Conservation (phyloP, 2,113 vertebrate genomes). For the Lipotes vexillifer region DNA sequence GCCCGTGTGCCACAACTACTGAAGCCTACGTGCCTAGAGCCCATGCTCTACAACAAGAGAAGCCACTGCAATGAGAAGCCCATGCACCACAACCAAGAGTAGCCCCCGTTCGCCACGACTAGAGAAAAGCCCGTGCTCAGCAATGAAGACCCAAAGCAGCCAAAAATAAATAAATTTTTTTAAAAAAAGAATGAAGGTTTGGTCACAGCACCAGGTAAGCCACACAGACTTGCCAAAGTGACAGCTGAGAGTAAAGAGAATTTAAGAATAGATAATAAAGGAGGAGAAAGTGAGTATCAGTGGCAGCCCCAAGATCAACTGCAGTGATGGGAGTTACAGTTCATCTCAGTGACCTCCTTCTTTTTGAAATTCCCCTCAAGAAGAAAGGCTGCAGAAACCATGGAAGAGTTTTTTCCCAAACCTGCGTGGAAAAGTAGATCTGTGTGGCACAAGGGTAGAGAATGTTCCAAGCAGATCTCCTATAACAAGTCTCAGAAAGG, state of each 20-base stretch:
- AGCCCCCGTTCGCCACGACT: no score
- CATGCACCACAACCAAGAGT: no score
- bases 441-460: background rate
- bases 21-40: no score
- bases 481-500: background rate
- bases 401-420: background rate
- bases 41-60: no score
- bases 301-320: background rate
- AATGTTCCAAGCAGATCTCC: background rate
- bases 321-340: background rate
- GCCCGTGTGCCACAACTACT: no score
- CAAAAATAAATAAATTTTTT: no score
- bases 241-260: background rate
- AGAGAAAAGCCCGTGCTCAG: no score
- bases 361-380: background rate
- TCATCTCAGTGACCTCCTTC: background rate
- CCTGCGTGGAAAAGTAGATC: background rate
- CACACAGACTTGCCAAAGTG: background rate
- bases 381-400: background rate
- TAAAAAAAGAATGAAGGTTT: background rate
- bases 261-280: background rate
- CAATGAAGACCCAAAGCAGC: no score
- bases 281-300: background rate
- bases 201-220: background rate
- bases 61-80: no score